These are phyloP conservation scores for Eilema depressum DNA, from an alignment of 2,888 invertebrate species.

Conservation along the genomic window DNA sequence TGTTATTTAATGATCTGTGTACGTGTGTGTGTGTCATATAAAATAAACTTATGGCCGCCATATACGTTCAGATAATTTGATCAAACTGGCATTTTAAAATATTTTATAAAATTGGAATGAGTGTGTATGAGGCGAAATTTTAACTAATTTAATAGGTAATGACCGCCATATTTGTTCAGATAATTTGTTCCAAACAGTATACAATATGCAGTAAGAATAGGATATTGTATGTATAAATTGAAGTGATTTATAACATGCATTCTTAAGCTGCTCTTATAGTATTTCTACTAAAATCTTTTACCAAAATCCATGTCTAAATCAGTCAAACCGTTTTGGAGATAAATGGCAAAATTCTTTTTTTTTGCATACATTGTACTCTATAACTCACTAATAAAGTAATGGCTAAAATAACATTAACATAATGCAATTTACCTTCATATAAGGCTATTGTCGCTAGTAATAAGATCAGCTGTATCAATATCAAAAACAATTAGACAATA, in stretches of 20 bases:
- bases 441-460: too few species aligned
- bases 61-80: too few species aligned
- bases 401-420: background rate
- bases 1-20: background rate
- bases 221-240: background rate
- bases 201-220: background rate
- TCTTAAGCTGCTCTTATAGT: background rate
- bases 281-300: background rate
- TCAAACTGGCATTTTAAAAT: too few species aligned
- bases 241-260: background rate
- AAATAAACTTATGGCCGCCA: too few species aligned
- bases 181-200: too few species aligned
- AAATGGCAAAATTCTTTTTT: background rate
- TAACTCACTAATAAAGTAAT: background rate
- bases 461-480: too few species aligned
- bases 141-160: too few species aligned
- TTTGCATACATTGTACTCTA: background rate
- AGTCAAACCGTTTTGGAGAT: background rate
- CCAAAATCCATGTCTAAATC: background rate
- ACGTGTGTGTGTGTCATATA: too few species aligned
- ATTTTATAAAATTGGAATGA: too few species aligned
- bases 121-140: too few species aligned
- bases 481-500: background rate
- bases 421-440: too few species aligned
- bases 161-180: too few species aligned